phyloP scores from a whole-genome alignment of 53 echinoderm and acorn worm genomes.

The Paracentrotus lividus region DNA sequence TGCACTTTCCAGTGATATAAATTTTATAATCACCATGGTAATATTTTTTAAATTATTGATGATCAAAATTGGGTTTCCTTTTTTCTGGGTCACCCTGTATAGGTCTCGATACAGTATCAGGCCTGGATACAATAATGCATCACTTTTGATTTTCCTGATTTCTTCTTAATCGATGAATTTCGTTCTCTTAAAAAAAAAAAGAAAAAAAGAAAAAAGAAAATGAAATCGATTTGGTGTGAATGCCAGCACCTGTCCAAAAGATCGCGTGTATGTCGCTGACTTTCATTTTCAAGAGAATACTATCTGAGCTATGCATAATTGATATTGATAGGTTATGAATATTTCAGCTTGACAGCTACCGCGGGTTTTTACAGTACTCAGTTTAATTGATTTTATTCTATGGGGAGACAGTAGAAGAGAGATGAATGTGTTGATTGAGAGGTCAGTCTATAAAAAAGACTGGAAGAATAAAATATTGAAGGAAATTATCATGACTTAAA shows the following conservation, averaged over 20 bases:
- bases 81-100: no score
- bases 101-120: neutral
- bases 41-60: no score
- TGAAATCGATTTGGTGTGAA: neutral
- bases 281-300: neutral
- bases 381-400: constrained; percentile 2
- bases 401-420: neutral
- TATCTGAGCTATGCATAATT: constrained; percentile 26
- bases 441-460: no score
- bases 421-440: no score
- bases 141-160: neutral
- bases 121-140: constrained; percentile 3
- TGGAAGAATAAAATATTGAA: no score
- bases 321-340: constrained; percentile 26
- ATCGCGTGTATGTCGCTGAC: neutral
- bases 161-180: constrained; percentile 11
- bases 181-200: neutral
- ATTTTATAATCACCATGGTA: no score
- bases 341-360: neutral
- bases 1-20: no score
- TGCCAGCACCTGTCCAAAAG: neutral
- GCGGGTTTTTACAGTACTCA: neutral
- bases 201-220: no score
- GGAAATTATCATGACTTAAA: no score
- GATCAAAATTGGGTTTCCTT: no score